phyloP scores from a whole-genome alignment of 2,888 invertebrate species.

The Trissolcus brochymenae region DNA sequence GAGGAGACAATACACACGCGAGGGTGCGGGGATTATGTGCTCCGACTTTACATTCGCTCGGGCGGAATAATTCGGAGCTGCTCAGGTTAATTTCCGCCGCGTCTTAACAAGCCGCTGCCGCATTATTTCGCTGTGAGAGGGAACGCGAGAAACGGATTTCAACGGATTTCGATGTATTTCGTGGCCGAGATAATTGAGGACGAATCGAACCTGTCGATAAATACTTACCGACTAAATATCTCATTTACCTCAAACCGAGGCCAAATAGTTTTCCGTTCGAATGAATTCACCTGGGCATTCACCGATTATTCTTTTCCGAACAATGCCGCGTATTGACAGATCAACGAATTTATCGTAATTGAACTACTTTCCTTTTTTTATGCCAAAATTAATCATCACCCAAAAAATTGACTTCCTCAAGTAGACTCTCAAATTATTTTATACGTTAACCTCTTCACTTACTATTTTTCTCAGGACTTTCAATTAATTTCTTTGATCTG shows the following conservation, averaged over 20 bases:
- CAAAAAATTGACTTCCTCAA: too few species aligned
- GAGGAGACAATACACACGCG: constrained; percentile 63
- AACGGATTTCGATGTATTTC: constrained; percentile 50
- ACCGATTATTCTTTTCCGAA: background rate
- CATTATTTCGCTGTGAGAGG: constrained; percentile 33
- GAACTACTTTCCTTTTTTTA: too few species aligned
- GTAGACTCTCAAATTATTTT: too few species aligned
- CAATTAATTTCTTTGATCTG: too few species aligned
- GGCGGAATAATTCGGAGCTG: constrained; percentile 51
- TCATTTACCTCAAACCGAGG: constrained; percentile 37
- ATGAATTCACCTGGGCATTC: constrained; percentile 17
- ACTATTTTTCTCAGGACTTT: too few species aligned
- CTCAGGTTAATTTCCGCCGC: constrained; percentile 53
- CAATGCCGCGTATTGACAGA: too few species aligned
- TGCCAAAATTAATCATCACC: too few species aligned
- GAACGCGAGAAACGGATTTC: constrained; percentile 47
- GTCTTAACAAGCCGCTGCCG: constrained; percentile 51
- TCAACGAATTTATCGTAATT: too few species aligned
- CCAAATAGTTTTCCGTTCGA: constrained; percentile 21
- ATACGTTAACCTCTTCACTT: too few species aligned
- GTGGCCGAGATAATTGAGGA: constrained; percentile 50
- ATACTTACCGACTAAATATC: constrained; percentile 47
- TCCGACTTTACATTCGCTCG: constrained; percentile 41
- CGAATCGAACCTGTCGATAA: constrained; percentile 53
- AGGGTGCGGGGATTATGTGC: constrained; percentile 61